Evolutionary conservation across 2,888 invertebrate genomes (phyloP).

Genomic region (Netelia virgata): DNA sequence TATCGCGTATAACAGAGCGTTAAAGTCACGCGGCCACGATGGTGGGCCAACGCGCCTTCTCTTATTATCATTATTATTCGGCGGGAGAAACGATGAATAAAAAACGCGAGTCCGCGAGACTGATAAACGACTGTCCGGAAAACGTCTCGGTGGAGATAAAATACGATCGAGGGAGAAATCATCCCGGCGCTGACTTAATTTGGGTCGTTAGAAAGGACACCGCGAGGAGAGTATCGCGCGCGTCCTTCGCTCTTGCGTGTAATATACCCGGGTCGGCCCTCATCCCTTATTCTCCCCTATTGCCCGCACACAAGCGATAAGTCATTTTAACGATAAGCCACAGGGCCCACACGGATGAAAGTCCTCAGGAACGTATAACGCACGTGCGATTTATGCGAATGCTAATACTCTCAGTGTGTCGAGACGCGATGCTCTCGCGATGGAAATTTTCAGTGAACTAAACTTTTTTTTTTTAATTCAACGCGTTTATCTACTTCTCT

Average conservation of each 20-base stretch:
- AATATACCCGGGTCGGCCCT: slow-evolving; percentile 11
- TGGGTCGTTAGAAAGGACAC: slow-evolving; percentile 75
- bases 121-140: slow-evolving; percentile 66
- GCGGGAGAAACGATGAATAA: slow-evolving; percentile 15
- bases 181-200: slow-evolving; percentile 77
- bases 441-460: slow-evolving; percentile 7
- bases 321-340: slow-evolving; percentile 82
- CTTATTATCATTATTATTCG: slow-evolving; percentile 16
- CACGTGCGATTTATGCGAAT: slow-evolving; percentile 67
- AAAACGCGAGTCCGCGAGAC: slow-evolving; percentile 56
- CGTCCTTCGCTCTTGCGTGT: slow-evolving; percentile 47
- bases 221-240: slow-evolving; percentile 67
- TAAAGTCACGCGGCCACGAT: slow-evolving; percentile 20
- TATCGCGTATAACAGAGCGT: background rate
- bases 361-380: slow-evolving; percentile 66
- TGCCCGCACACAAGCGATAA: slow-evolving; percentile 77
- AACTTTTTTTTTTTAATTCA: background rate
- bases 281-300: slow-evolving; percentile 8
- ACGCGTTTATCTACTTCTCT: background rate
- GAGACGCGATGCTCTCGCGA: slow-evolving; percentile 58
- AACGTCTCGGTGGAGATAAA: slow-evolving; percentile 75
- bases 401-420: slow-evolving; percentile 51
- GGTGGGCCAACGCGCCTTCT: background rate
- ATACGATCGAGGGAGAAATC: slow-evolving; percentile 76
- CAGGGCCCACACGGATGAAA: slow-evolving; percentile 58